phyloP scores from a whole-genome alignment of 2,113 vertebrate species.

The Anguilla rostrata region DNA sequence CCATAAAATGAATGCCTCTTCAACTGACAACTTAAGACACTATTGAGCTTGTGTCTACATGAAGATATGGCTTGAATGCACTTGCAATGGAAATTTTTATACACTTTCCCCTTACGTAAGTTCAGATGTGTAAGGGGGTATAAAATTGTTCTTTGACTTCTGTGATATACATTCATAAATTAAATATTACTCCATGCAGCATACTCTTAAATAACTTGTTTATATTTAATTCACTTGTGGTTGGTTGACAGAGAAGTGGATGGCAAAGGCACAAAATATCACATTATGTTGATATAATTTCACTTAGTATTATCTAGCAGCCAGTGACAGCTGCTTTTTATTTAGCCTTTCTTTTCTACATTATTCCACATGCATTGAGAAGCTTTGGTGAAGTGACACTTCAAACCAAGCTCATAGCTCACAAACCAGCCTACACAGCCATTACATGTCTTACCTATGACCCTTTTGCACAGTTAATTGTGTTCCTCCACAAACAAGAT shows the following conservation, averaged over 20 bases:
- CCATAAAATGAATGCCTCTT: conserved; percentile 55
- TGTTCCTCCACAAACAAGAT: too few relatives aligned
- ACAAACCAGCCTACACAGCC: too few relatives aligned
- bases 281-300: too few relatives aligned
- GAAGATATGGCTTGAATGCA: conserved; percentile 49
- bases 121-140: conserved; percentile 39
- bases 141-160: conserved; percentile 48
- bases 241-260: conserved; percentile 28
- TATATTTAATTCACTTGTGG: conserved; percentile 37
- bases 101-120: conserved; percentile 43
- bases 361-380: too few relatives aligned
- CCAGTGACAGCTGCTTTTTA: too few relatives aligned
- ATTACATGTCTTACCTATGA: too few relatives aligned
- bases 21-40: conserved; percentile 56
- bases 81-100: conserved; percentile 27
- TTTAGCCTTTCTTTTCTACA: too few relatives aligned
- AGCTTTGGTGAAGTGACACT: too few relatives aligned
- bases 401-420: too few relatives aligned
- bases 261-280: too few relatives aligned
- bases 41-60: conserved; percentile 51
- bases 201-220: conserved; percentile 30
- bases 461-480: too few relatives aligned
- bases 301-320: too few relatives aligned
- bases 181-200: conserved; percentile 50
- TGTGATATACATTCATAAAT: conserved; percentile 53